These are phyloP conservation scores for Pollenia griseotomentosa DNA, from an alignment of 2,888 invertebrate species.

Conservation along the genomic window DNA sequence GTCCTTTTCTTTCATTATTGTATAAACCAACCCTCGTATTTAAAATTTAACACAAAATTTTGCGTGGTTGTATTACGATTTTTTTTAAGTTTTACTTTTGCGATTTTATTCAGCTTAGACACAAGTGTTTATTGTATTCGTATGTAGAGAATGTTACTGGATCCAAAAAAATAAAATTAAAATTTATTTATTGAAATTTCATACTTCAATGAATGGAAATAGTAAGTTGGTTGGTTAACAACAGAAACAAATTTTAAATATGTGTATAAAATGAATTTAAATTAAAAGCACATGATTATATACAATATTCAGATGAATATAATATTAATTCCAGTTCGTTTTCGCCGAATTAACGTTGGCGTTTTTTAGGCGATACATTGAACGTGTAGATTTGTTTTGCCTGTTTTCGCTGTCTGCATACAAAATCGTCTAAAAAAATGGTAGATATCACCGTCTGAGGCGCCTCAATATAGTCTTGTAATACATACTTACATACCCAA, in stretches of 20 bases:
- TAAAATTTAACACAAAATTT: slow-evolving; percentile 27
- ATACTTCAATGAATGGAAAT: slow-evolving; percentile 58
- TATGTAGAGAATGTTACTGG: slow-evolving; percentile 38
- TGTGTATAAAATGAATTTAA: slow-evolving; percentile 51
- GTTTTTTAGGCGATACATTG: slow-evolving; percentile 63
- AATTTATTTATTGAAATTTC: slow-evolving; percentile 67
- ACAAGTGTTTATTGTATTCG: slow-evolving; percentile 42
- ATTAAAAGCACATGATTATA: slow-evolving; percentile 67
- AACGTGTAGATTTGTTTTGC: slow-evolving; percentile 17
- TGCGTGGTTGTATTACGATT: slow-evolving; percentile 60
- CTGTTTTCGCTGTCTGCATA: slow-evolving; percentile 28
- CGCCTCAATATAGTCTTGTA: slow-evolving; percentile 59
- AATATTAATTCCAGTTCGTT: slow-evolving; percentile 38
- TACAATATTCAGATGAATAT: not conserved
- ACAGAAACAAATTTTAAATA: slow-evolving; percentile 44
- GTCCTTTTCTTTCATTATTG: not conserved
- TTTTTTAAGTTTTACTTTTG: slow-evolving; percentile 8
- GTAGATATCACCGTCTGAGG: slow-evolving; percentile 67
- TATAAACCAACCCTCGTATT: slow-evolving; percentile 32
- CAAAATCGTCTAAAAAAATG: slow-evolving; percentile 58
- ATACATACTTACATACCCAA: not conserved
- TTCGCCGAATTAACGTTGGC: slow-evolving; percentile 70
- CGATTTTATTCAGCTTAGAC: slow-evolving; percentile 38
- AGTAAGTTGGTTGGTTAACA: slow-evolving; percentile 58
- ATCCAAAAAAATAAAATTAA: slow-evolving; percentile 16